Conservation (phyloP, 2,797 vertebrate species). For the Lutjanus argentimaculatus region DNA sequence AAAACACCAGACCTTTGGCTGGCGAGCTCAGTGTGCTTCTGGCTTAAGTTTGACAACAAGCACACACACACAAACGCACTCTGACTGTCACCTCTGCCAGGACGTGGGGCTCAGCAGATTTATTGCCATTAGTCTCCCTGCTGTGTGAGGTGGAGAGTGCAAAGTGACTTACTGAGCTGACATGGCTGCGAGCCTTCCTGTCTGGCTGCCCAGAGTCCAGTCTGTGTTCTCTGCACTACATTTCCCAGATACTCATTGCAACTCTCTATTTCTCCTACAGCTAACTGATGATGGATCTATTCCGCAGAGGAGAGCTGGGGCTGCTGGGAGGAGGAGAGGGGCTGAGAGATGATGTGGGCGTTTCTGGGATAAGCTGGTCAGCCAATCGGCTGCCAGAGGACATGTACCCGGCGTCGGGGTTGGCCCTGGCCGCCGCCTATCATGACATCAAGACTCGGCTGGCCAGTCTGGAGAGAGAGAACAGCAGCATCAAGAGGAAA, state of each 20-base stretch:
- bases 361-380: slow-evolving; percentile 86
- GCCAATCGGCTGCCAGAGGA: slow-evolving; percentile 84
- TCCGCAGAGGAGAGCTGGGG: slow-evolving; percentile 90
- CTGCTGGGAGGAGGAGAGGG: slow-evolving; percentile 89
- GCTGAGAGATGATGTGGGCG: slow-evolving; percentile 88
- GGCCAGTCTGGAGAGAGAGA: slow-evolving; percentile 91
- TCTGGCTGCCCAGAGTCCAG: slow-evolving; percentile 8
- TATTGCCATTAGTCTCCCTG: slow-evolving; percentile 26
- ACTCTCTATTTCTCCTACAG: slow-evolving; percentile 32
- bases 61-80: slow-evolving; percentile 15
- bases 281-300: slow-evolving; percentile 89
- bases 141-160: slow-evolving; percentile 44
- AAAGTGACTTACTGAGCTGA: slow-evolving; percentile 30
- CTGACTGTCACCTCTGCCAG: slow-evolving; percentile 43
- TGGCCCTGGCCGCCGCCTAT: slow-evolving; percentile 92
- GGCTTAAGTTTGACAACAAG: slow-evolving; percentile 20
- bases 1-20: slow-evolving; percentile 39
- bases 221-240: background rate
- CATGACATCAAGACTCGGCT: slow-evolving; percentile 93
- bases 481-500: slow-evolving; percentile 90
- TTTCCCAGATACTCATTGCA: background rate
- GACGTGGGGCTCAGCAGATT: slow-evolving; percentile 29
- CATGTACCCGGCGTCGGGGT: slow-evolving; percentile 91
- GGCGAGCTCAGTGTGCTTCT: slow-evolving; percentile 15
- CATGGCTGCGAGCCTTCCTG: slow-evolving; percentile 14